Conservation (phyloP, 2,888 invertebrate genomes). For the Leptinotarsa rubiginosa region DNA sequence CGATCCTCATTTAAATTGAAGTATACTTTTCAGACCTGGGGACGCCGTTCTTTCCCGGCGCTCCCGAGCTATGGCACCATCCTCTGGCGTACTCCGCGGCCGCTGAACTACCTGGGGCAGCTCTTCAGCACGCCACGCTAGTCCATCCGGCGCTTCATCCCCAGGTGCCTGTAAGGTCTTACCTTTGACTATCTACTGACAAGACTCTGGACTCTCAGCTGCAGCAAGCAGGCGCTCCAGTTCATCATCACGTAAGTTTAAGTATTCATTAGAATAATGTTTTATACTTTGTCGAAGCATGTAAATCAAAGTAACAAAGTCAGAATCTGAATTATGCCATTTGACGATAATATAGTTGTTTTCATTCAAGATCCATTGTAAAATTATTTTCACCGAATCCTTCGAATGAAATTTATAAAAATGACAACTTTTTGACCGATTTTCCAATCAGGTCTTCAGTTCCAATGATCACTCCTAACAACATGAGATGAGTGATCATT, state of each 20-base stretch:
- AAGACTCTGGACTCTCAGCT: conserved; percentile 71
- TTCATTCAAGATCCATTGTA: no score
- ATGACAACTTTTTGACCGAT: no score
- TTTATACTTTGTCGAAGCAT: no score
- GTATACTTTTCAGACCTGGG: conserved; percentile 83
- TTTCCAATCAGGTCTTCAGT: no score
- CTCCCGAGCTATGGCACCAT: conserved; percentile 95
- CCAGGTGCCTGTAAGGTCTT: conserved; percentile 97
- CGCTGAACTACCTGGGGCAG: conserved; percentile 71
- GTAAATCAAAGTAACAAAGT: no score
- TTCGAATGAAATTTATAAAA: no score
- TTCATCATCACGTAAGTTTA: conserved; percentile 70
- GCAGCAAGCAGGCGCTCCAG: conserved; percentile 64
- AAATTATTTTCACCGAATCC: no score
- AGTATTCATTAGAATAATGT: conserved; percentile 21
- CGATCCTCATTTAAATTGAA: conserved; percentile 44
- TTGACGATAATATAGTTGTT: no score
- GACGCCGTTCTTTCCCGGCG: conserved; percentile 95
- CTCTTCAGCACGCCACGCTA: conserved; percentile 87
- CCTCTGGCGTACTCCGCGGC: conserved; percentile 84
- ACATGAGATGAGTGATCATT: no score
- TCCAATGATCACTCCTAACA: no score
- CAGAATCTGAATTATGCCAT: no score
- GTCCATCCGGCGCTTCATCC: conserved; percentile 98
- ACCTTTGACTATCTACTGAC: conserved; percentile 96